These are phyloP conservation scores for Austrolebias charrua DNA, from an alignment of 2,797 vertebrate species.

Conservation along the genomic window DNA sequence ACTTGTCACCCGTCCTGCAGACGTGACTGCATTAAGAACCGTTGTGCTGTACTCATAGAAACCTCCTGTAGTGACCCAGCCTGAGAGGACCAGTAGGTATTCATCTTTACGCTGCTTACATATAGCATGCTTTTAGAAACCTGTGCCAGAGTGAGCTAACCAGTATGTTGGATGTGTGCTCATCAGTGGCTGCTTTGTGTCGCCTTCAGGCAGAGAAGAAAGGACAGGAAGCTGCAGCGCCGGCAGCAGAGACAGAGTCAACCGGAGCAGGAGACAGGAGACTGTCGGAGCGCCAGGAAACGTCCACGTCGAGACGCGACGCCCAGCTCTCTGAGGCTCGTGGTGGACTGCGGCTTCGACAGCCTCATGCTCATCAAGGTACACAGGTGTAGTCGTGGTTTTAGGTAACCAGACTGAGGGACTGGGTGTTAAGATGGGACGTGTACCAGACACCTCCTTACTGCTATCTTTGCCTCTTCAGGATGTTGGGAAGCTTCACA, in stretches of 20 bases:
- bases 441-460: background rate
- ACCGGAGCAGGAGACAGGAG: slow-evolving; percentile 62
- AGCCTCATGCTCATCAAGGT: slow-evolving; percentile 91
- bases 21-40: too few species aligned
- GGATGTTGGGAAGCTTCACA: slow-evolving; percentile 97
- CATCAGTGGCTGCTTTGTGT: background rate
- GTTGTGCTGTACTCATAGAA: too few species aligned
- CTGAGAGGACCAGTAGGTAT: too few species aligned
- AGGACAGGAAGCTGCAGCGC: slow-evolving; percentile 91
- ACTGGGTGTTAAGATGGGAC: too few species aligned
- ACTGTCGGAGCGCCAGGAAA: slow-evolving; percentile 72
- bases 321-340: slow-evolving; percentile 83
- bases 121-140: too few species aligned
- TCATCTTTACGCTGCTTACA: too few species aligned
- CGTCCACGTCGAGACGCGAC: slow-evolving; percentile 76
- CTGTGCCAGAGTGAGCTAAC: too few species aligned
- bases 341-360: slow-evolving; percentile 97
- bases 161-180: too few species aligned
- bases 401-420: background rate
- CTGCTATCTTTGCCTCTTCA: slow-evolving; percentile 44
- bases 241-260: slow-evolving; percentile 82
- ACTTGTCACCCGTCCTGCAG: too few species aligned
- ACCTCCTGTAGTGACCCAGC: too few species aligned
- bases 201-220: slow-evolving; percentile 88
- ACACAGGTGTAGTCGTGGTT: background rate